Evolutionary conservation across 2,888 invertebrate genomes (phyloP), one percentile per base, ranked within the genome.

Genomic region (Nemoura dubitans): DNA sequence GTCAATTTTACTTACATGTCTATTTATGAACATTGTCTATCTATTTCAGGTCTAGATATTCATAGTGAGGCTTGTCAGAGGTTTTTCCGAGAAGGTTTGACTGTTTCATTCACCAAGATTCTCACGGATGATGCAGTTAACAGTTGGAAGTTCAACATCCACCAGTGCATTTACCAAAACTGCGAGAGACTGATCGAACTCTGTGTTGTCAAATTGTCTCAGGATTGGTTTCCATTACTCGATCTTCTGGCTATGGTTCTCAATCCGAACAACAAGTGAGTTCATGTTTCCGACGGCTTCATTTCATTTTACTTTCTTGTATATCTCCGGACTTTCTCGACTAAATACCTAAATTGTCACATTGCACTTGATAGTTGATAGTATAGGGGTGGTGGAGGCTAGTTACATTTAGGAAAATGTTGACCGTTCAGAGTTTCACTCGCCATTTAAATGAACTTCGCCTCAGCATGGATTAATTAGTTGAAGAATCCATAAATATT

Each of bases 121-220:
- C 94, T 99, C 90, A 98, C 98, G 26, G 99, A 99, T 92, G 99
- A 99, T 92, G 98, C 99, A 86, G 98, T 99, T 85, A 97, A 97
- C 90, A 98, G 98, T 90, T 99, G 99, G 99, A 99, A 98, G 92
- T 95, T 95, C 90, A 98, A 98, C 92, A 99, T 99, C 91, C 98
- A 99, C 92, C 96, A 96, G 91, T 98, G 98, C 93, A 98, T 99
- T 89, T 95, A 97, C 90, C 96, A 97, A 90, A 98, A 98, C 91
- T 98, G 98, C 91, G 96, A 97, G 91, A 96, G 97, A 91, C 94
- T 98, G 89, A 95, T 99, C 89, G 97, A 98, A 92, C 93, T 99
- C 89, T 97, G 98, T 93, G 98, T 98, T 89, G 94, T 97, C 90
- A 98, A 98, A 92, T 93, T 99, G 91, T 93, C 94, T 86, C 95